phyloP scores from a whole-genome alignment of 2,797 vertebrate species.

The Epinephelus awoara region DNA sequence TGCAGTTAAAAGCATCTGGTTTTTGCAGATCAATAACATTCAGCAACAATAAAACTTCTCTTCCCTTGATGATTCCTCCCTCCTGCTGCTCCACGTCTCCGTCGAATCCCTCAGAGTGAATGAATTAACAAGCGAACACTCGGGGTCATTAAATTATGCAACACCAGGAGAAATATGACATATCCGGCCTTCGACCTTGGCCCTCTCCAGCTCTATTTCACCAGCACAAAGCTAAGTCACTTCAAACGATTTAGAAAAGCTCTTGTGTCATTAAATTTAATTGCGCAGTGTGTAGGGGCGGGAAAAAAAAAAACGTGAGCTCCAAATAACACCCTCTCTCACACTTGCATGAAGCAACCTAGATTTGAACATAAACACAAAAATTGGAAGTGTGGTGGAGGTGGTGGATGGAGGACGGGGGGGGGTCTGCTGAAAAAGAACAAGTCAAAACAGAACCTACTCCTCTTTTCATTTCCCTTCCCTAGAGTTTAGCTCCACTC shows the following conservation, averaged over 20 bases:
- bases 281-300: constrained; percentile 10
- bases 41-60: not conserved
- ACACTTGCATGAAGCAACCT: constrained; percentile 31
- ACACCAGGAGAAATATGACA: constrained; percentile 57
- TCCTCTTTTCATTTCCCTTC: constrained; percentile 50
- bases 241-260: constrained; percentile 67
- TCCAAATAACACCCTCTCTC: constrained; percentile 36
- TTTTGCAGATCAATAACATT: constrained; percentile 3
- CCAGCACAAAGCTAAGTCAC: constrained; percentile 53
- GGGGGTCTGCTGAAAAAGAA: constrained; percentile 9
- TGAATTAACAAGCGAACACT: constrained; percentile 30
- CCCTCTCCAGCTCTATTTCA: constrained; percentile 62
- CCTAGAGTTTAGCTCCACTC: constrained; percentile 45
- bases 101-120: constrained; percentile 37
- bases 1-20: constrained; percentile 15
- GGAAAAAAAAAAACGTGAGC: not conserved
- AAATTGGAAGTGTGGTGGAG: constrained; percentile 12
- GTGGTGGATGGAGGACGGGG: too few species aligned
- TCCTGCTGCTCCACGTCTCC: not conserved
- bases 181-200: constrained; percentile 71
- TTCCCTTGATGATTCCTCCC: not conserved
- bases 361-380: constrained; percentile 59
- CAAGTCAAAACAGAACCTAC: constrained; percentile 50
- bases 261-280: constrained; percentile 73
- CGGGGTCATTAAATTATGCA: constrained; percentile 69